phyloP scores from a whole-genome alignment of 2,797 vertebrate genomes.

The Allobates femoralis region DNA sequence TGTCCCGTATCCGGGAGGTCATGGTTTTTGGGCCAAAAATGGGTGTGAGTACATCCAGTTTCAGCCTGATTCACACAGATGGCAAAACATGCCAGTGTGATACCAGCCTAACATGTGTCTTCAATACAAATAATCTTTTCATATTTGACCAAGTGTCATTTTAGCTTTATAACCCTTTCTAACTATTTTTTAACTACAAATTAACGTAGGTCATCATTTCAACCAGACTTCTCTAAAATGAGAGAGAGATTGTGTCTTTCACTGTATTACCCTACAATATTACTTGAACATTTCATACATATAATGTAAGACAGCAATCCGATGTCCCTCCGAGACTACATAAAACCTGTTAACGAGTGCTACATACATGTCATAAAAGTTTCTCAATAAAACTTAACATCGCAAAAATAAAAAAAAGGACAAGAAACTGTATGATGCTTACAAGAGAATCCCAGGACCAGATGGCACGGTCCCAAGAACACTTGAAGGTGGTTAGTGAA shows the following conservation, averaged over 20 bases:
- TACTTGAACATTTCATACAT: neutral
- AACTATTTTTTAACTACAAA: too few relatives aligned
- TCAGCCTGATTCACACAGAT: too few relatives aligned
- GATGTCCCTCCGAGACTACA: neutral
- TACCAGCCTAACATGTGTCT: too few relatives aligned
- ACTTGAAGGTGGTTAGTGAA: constrained; percentile 63
- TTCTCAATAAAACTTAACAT: constrained; percentile 4
- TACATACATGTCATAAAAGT: constrained; percentile 38
- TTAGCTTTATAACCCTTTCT: neutral
- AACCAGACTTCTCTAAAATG: neutral
- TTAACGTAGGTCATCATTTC: neutral
- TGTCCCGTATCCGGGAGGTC: too few relatives aligned
- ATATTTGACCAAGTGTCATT: neutral
- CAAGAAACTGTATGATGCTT: constrained; percentile 13
- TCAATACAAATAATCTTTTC: neutral
- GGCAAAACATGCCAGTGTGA: too few relatives aligned
- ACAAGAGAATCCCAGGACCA: constrained; percentile 50
- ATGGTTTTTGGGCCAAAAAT: too few relatives aligned
- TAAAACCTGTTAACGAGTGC: constrained; percentile 30
- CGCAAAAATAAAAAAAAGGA: constrained; percentile 38
- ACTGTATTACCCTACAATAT: neutral
- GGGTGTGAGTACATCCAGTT: too few relatives aligned
- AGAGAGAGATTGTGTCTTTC: neutral
- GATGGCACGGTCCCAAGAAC: constrained; percentile 62
- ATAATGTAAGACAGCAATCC: neutral